Evolutionary conservation across 92 coral and sea anemone genomes (phyloP), one percentile per base, ranked within the genome.

Genomic region (Porites lobata): DNA sequence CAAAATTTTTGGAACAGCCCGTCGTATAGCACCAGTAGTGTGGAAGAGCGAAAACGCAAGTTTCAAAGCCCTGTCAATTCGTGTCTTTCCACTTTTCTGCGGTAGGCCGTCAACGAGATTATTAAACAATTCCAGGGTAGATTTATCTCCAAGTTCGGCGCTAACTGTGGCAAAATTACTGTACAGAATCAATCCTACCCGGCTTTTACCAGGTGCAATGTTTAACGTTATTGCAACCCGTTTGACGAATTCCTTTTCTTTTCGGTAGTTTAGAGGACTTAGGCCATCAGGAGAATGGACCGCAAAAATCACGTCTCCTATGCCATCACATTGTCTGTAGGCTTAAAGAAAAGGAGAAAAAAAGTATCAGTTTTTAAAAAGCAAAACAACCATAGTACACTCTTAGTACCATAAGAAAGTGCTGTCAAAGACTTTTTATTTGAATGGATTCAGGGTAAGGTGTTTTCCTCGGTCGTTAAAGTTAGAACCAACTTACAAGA

Each of bases 241-340:
- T 77, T 88, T 94, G 10, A 96, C 93, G 85, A 96, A 94, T 53
- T 88, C 94, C 76, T 94, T 94, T 75, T 92, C 91, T 87, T 85
- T 88, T 58, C 83, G 77, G 90, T 87, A 92, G 52, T 94, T 87
- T 6, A 76, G 53, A 53, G 72, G 50, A 14, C 90, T 81, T 18
- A 96, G 92, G 20, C 72, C 72, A 15, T 70, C 82, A 20, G 96
- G 86, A 5, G 97, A 89, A 52, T 96, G 97, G 63, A 96, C 74
- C 38, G 95, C 91, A 77, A 96, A 87, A 50, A 86, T 90, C 22
- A 94, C 78, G 52, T 96, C 98, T 58, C 82, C 91, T 73, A 84
- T 53, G 1, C 87, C 87, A 15, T 73, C 73, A 63, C 87, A 84
- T 51, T 84, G 62, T 13, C 63, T 72, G 81, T 50, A 73, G 51